A percentile compares a stretch with the other conserved stretches of the same genome.
Conservation (phyloP, 2,113 vertebrate species). For the Ancistrus triradiatus region DNA sequence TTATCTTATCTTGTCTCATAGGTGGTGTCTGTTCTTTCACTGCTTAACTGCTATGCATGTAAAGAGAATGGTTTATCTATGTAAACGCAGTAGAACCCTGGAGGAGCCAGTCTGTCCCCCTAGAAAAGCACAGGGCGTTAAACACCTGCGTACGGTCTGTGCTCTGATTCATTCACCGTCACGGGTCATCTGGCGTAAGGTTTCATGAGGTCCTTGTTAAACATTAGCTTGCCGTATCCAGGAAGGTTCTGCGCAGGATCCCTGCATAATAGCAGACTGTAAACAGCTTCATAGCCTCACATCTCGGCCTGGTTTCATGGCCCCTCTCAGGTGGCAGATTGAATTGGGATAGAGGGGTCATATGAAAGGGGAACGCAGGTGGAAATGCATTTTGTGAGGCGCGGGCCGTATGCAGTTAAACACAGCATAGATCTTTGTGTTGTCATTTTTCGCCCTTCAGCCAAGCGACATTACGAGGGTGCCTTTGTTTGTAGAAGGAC, state of each 20-base stretch:
- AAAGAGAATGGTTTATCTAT: slow-evolving; percentile 48
- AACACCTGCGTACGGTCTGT: slow-evolving; percentile 38
- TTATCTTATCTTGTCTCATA: slow-evolving; percentile 44
- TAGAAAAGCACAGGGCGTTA: slow-evolving; percentile 15
- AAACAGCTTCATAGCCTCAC: slow-evolving; percentile 52
- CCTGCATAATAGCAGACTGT: slow-evolving; percentile 44
- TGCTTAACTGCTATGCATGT: slow-evolving; percentile 49
- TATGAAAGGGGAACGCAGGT: slow-evolving; percentile 42
- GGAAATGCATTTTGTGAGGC: slow-evolving; percentile 42
- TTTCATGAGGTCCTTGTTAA: slow-evolving; percentile 53
- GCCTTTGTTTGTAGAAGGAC: slow-evolving; percentile 10
- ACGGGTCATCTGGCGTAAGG: slow-evolving; percentile 41
- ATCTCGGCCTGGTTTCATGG: slow-evolving; percentile 34
- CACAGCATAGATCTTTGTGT: slow-evolving; percentile 34
- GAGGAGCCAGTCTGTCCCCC: slow-evolving; percentile 11
- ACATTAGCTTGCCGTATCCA: slow-evolving; percentile 49
- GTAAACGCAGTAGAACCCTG: slow-evolving; percentile 42
- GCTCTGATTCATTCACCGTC: slow-evolving; percentile 43
- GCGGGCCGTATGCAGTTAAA: slow-evolving; percentile 43
- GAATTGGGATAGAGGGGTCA: slow-evolving; percentile 37
- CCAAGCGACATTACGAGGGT: slow-evolving; percentile 13
- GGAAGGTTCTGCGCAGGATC: slow-evolving; percentile 32
- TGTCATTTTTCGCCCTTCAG: slow-evolving; percentile 17
- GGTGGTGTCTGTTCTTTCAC: slow-evolving; percentile 36
- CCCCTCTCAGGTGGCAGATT: slow-evolving; percentile 38